Base-by-base conservation (phyloP, 1,140 invertebrate species). In the Ectropis grisescens region DNA sequence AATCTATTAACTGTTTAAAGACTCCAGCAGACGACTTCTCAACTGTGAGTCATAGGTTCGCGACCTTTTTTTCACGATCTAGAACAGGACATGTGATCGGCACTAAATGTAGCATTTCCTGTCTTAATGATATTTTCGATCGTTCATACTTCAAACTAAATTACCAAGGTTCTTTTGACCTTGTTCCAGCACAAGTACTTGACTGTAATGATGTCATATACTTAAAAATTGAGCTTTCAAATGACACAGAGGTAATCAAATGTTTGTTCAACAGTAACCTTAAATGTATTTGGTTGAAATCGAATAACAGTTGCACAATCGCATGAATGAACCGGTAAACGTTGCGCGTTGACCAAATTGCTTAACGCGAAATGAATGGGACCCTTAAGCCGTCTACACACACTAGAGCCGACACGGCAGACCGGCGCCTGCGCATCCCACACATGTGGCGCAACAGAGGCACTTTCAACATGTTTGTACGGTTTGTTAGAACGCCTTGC, bases 361-460 rank as follows among this genome's bases (percentile, higher is more conserved):
- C 75, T 69, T 67, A 74, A 80, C 59, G 62, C 71, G 47, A 71
- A 74, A 78, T 76, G 70, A 80, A 76, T 80, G 70, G 57, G 58
- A 68, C 57, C 61, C 67, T 70, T 64, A 71, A 69, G 62, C 59
- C 44, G 53, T 55, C 47, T 57, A 53, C 53, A 55, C 37, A 47
- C 41, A 55, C 39, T 47, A 60, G 49, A 58, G 46, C 46, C 57
- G 56, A 53, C 48, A n/a, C 24, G 49, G 55, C 55, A 43, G 56
- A 47, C 30, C 54, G 70, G 67, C 74, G 75, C 72, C 70, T 41
- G 47, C 60, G 49, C 64, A 75, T 78, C 75, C 72, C 72, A 80
- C 75, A 76, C 70, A 38, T 66, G 58, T 80, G 69, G 61, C 70
- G 70, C 54, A 78, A 80, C 60, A 58, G 65, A 62, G 58, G 64